A percentile compares a stretch with the other conserved stretches of the same genome.
These are phyloP conservation scores for Nomada fabriciana DNA, from an alignment of 2,888 invertebrate species.

Conservation along the genomic window DNA sequence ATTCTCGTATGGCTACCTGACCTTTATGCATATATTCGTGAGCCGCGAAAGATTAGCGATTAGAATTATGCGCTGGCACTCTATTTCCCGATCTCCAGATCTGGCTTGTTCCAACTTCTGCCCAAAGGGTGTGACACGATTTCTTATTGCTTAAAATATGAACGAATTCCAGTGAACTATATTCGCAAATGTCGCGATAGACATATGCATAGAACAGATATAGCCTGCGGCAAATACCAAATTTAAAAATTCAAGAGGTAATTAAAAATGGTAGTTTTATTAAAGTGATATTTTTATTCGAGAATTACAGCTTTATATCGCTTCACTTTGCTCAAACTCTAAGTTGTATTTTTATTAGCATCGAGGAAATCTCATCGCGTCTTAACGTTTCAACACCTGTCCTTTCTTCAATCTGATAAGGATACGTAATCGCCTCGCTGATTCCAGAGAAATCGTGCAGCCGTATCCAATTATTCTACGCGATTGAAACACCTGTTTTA, in stretches of 20 bases:
- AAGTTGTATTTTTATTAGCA: not conserved
- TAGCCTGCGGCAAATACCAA: too few relatives aligned
- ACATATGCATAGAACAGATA: too few relatives aligned
- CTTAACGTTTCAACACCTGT: not conserved
- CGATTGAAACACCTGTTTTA: conserved; percentile 27
- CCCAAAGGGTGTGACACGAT: conserved; percentile 4
- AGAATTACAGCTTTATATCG: not conserved
- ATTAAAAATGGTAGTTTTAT: too few relatives aligned
- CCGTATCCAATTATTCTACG: conserved; percentile 1
- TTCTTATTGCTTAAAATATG: not conserved
- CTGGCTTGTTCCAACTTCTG: not conserved
- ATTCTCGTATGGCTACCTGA: conserved; percentile 59
- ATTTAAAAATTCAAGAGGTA: too few relatives aligned
- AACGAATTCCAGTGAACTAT: not conserved
- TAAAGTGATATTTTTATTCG: too few relatives aligned
- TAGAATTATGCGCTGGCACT: conserved; percentile 1
- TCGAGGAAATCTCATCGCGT: too few relatives aligned
- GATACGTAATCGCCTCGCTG: not conserved
- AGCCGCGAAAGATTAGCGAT: conserved; percentile 50
- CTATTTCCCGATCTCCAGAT: not conserved
- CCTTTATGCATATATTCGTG: conserved; percentile 36
- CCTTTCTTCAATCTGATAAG: not conserved
- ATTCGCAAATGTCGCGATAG: not conserved
- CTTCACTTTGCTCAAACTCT: not conserved
- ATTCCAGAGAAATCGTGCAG: not conserved